These are phyloP conservation scores for Apodemia hepburni DNA, from an alignment of 2,888 invertebrate species.

Conservation along the genomic window DNA sequence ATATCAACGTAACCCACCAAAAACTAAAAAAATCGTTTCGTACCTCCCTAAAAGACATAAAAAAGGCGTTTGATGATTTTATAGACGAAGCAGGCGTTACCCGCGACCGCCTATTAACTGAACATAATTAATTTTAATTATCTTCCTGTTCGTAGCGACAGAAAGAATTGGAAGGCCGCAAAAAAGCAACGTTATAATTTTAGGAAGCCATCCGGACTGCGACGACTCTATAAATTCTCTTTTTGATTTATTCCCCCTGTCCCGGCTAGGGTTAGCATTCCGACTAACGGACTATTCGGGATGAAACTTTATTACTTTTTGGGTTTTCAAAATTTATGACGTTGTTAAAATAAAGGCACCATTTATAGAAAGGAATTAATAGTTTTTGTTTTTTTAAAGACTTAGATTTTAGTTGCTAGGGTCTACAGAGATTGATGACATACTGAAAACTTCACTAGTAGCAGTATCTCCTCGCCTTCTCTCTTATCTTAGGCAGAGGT, in stretches of 20 bases:
- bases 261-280: slow-evolving; percentile 35
- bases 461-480: no score
- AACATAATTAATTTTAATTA: slow-evolving; percentile 73
- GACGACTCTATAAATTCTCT: slow-evolving; percentile 39
- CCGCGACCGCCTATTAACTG: slow-evolving; percentile 50
- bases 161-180: slow-evolving; percentile 28
- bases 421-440: no score
- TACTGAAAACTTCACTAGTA: no score
- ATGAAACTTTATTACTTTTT: slow-evolving; percentile 3
- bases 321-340: slow-evolving; percentile 4
- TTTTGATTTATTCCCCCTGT: slow-evolving; percentile 58
- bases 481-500: no score
- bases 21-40: no score
- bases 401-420: neutral
- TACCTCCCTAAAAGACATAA: no score
- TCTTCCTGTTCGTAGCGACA: slow-evolving; percentile 37
- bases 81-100: slow-evolving; percentile 3
- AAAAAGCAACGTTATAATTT: slow-evolving; percentile 54
- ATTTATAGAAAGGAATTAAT: slow-evolving; percentile 4
- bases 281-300: slow-evolving; percentile 12
- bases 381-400: neutral
- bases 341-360: slow-evolving; percentile 6
- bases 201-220: slow-evolving; percentile 43
- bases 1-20: no score
- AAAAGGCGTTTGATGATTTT: neutral